phyloP scores from a whole-genome alignment of 2,797 vertebrate species.

The Hybognathus amarus region DNA sequence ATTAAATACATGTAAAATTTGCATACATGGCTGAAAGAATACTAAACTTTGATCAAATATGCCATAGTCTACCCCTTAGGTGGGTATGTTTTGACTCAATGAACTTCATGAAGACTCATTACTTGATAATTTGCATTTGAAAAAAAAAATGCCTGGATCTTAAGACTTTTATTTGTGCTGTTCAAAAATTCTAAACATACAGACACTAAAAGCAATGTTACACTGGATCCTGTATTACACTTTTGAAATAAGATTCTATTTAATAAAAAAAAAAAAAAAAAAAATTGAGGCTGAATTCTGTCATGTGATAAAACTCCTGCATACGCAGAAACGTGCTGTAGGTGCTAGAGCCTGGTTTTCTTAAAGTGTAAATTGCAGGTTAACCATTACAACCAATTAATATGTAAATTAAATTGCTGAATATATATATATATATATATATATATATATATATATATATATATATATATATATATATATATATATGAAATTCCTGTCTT shows the following conservation, averaged over 20 bases:
- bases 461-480: too few relatives aligned
- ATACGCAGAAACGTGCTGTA: conserved; percentile 40
- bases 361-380: not conserved
- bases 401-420: too few relatives aligned
- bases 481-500: too few relatives aligned
- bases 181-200: not conserved
- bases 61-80: conserved; percentile 19
- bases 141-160: conserved; percentile 4
- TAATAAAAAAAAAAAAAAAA: conserved; percentile 20
- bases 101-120: conserved; percentile 60
- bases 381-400: too few relatives aligned
- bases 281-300: conserved; percentile 28
- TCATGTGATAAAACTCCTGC: conserved; percentile 9
- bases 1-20: conserved; percentile 48
- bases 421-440: too few relatives aligned
- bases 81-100: conserved; percentile 54
- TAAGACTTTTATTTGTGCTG: conserved; percentile 37
- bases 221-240: not conserved
- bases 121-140: conserved; percentile 57
- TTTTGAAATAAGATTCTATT: conserved; percentile 4
- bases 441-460: too few relatives aligned
- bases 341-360: conserved; percentile 3
- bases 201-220: not conserved
- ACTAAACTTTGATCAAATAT: conserved; percentile 45
- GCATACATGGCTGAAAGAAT: conserved; percentile 24